These are phyloP conservation scores for Pangasius mekongensis DNA, from an alignment of 2,797 vertebrate species.

Conservation along the genomic window DNA sequence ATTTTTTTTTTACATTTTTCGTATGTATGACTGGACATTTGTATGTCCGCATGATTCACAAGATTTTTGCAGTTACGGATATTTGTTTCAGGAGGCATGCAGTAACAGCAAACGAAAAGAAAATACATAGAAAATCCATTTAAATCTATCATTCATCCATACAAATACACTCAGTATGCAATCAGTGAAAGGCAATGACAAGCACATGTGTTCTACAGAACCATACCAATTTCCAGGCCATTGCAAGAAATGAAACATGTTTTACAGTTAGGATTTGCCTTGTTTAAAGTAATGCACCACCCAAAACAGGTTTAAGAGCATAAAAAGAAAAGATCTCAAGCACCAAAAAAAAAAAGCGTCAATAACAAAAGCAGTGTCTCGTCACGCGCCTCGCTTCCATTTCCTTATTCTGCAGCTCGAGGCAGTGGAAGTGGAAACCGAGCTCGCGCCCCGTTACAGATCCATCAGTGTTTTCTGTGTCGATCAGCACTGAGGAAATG, in stretches of 20 bases:
- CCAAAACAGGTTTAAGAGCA: background rate
- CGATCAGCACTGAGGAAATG: background rate
- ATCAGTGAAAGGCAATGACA: background rate
- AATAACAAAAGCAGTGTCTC: conserved; percentile 73
- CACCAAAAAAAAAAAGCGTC: conserved; percentile 47
- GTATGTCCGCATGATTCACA: background rate
- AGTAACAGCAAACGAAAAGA: background rate
- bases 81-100: background rate
- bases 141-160: background rate
- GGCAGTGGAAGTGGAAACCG: conserved; percentile 66
- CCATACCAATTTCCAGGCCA: background rate
- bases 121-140: background rate
- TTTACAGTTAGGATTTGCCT: background rate
- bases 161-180: background rate
- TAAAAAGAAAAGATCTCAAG: background rate
- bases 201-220: conserved; percentile 17
- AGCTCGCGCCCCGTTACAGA: conserved; percentile 3
- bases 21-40: background rate
- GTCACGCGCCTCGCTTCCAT: conserved; percentile 79
- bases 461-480: background rate
- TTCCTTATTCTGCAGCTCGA: conserved; percentile 79
- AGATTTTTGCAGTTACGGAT: background rate
- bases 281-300: background rate
- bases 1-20: background rate
- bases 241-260: background rate